Percentiles rank a stretch among this genome's conserved stretches.
Evolutionary conservation across 2,797 vertebrate genomes (phyloP).

Genomic region (Hirundo rustica): DNA sequence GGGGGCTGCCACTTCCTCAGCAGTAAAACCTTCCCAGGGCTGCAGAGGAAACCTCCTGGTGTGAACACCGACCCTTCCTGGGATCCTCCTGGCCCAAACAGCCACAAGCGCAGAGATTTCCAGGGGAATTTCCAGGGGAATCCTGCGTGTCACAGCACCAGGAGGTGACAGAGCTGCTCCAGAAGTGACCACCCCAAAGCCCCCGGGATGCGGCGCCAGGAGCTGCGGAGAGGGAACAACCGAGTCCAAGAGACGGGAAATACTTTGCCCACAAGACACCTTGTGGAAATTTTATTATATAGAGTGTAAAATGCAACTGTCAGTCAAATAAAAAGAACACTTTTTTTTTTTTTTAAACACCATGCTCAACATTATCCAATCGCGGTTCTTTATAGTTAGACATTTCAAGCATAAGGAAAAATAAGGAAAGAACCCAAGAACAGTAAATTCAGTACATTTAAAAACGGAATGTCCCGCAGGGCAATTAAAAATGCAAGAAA

Average conservation of each 20-base stretch:
- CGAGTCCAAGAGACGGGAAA: neutral
- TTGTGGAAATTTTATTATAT: slow-evolving; percentile 90
- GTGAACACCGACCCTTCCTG: neutral
- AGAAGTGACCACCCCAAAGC: neutral
- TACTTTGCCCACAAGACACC: slow-evolving; percentile 75
- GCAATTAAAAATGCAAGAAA: slow-evolving; percentile 82
- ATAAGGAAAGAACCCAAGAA: slow-evolving; percentile 62
- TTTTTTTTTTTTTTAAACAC: slow-evolving; percentile 71
- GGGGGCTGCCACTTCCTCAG: neutral
- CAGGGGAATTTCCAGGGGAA: rapidly evolving
- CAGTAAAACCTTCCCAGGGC: rapidly evolving
- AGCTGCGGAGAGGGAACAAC: neutral
- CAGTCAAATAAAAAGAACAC: slow-evolving; percentile 88
- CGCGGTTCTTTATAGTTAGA: slow-evolving; percentile 78
- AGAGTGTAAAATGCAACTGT: slow-evolving; percentile 88
- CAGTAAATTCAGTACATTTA: slow-evolving; percentile 74
- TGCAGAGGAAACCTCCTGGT: rapidly evolving
- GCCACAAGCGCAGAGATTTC: rapidly evolving
- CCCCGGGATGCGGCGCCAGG: neutral
- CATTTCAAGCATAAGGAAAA: slow-evolving; percentile 81
- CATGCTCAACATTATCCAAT: slow-evolving; percentile 80
- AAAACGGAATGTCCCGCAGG: slow-evolving; percentile 82
- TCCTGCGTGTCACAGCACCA: neutral
- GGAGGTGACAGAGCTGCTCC: rapidly evolving
- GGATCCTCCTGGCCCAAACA: neutral